Base-by-base conservation (phyloP, 2,888 invertebrate genomes). In the Agapostemon virescens region DNA sequence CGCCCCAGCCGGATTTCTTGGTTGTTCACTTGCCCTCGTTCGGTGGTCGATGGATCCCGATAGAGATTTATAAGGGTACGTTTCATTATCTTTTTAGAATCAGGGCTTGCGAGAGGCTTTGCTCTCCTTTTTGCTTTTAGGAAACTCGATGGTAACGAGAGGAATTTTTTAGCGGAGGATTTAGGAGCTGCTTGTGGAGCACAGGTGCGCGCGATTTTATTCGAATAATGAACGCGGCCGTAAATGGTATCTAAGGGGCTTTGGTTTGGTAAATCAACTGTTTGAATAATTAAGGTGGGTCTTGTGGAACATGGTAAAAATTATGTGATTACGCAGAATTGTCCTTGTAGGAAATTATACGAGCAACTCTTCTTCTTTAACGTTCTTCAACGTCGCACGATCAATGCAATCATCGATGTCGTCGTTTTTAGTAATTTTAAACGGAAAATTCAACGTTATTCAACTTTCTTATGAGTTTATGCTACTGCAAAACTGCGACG, bases 61-160 rank as follows among this genome's bases (percentile, higher is more conserved):
- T 58, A 17, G 58, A 58, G 58, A 58, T 58, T 58, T 30, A 58
- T 30, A 30, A 30, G 26, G 58, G 58, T 58, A 26, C 15, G 58
- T 58, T 26, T 30, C 26, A 30, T 30, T 30, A 26, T 58, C 17
- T 17, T 58, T 58, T 58, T 58, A 26, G 26, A 58, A 26, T 58
- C 30, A 17, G 7, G 26, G 58, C 26, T 30, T 58, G 58, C 26
- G 23, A 5, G 23, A 11, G 23, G 52, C n/a, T 52, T 23, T 11
- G 23, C 23, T 23, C 7, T 11, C 13, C 11, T 13, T 52, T 52
- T 52, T 23, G n/a, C 23, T 15, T 13, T 23, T 23, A 23, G 52
- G 13, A 23, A 52, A 52, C 23, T 52, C 52, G 52, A 52, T 52
- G 52, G 52, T 52, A 52, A 52, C 23, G 52, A 45, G 45, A 45